These are phyloP conservation scores for Morphnarchus princeps DNA, from an alignment of 2,113 vertebrate species.

Conservation along the genomic window DNA sequence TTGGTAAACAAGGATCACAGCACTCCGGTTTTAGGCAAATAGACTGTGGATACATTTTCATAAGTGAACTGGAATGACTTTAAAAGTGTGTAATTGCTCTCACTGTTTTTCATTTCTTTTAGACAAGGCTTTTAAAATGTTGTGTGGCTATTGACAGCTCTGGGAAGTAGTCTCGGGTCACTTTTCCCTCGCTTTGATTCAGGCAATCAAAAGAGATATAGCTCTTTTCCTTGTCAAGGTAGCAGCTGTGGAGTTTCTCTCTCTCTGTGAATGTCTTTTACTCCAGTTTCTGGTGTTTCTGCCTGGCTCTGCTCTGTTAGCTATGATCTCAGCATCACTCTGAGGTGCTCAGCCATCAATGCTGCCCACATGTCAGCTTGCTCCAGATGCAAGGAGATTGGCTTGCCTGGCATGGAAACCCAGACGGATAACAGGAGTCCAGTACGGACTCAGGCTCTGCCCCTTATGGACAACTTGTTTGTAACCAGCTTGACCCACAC, in stretches of 20 bases:
- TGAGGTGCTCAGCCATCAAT: neutral
- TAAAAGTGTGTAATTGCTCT: neutral
- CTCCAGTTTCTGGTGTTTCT: neutral
- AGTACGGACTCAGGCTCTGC: neutral
- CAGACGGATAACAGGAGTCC: neutral
- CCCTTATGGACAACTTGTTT: neutral
- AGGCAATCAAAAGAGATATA: neutral
- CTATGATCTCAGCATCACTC: neutral
- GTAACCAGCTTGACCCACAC: neutral
- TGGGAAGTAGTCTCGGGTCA: neutral
- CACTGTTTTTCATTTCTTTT: neutral
- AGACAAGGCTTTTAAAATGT: neutral
- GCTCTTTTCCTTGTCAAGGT: neutral
- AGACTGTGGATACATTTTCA: conserved; percentile 4
- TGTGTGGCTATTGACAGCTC: neutral
- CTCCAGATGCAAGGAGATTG: neutral
- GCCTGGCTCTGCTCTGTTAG: neutral
- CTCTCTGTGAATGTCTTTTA: neutral
- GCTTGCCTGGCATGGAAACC: neutral
- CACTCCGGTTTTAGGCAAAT: neutral
- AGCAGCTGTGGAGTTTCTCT: neutral
- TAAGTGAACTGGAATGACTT: conserved; percentile 4
- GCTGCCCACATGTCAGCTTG: neutral
- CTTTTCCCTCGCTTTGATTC: neutral
- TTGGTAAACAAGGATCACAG: conserved; percentile 32